Conservation (phyloP, 2,113 vertebrate species). For the Monarcha castaneiventris region DNA sequence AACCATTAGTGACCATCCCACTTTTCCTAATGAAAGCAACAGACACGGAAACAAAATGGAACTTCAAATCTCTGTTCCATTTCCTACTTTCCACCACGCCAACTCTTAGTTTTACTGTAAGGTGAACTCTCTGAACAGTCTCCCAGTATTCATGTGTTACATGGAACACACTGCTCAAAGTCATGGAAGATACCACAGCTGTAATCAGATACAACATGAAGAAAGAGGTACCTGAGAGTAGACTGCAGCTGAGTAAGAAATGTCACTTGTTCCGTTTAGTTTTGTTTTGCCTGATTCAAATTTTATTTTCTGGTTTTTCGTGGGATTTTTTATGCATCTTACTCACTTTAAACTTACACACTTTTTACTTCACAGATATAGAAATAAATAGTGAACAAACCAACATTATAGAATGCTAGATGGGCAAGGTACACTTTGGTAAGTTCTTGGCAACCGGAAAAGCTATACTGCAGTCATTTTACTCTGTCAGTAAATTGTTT, state of each 20-base stretch:
- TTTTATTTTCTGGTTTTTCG: background rate
- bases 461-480: background rate
- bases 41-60: background rate
- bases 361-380: background rate
- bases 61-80: background rate
- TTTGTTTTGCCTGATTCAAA: background rate
- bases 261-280: background rate
- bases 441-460: background rate
- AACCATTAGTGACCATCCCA: background rate
- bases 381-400: background rate
- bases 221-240: background rate
- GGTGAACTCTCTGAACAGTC: background rate
- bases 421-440: background rate
- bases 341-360: too few species aligned
- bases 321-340: background rate
- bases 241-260: background rate
- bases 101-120: background rate
- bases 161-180: background rate
- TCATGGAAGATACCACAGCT: background rate
- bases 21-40: background rate
- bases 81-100: background rate
- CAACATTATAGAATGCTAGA: background rate
- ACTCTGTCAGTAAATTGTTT: background rate
- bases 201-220: background rate
- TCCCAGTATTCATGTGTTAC: background rate